phyloP scores from a whole-genome alignment of 1,140 invertebrate species.

The Harlomillsia oculata region DNA sequence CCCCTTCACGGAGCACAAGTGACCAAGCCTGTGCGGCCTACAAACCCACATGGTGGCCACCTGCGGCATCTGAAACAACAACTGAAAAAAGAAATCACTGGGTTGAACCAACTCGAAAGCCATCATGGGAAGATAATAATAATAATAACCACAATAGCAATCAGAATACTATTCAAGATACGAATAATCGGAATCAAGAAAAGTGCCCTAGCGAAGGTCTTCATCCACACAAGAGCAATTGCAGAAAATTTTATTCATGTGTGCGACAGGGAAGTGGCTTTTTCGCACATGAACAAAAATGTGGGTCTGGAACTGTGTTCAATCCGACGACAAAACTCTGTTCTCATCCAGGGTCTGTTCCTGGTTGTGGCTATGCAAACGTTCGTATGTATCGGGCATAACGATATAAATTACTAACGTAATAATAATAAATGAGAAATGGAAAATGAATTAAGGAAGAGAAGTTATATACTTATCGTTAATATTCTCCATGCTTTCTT shows the following conservation, averaged over 20 bases:
- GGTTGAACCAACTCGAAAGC: too few species aligned
- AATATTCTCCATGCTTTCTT: too few species aligned
- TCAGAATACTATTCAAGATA: background rate
- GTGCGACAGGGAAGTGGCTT: background rate
- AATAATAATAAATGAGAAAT: too few species aligned
- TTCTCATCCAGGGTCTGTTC: constrained; percentile 24
- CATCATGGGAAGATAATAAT: too few species aligned
- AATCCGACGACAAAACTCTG: constrained; percentile 24
- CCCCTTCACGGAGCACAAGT: background rate
- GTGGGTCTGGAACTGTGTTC: constrained; percentile 31
- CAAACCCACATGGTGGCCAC: background rate
- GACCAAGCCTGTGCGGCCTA: background rate
- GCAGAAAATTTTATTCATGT: background rate
- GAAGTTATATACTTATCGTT: too few species aligned
- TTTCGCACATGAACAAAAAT: constrained; percentile 4
- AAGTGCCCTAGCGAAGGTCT: too few species aligned
- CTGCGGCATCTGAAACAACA: background rate
- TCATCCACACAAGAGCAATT: background rate
- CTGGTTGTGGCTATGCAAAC: too few species aligned
- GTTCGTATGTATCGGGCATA: too few species aligned
- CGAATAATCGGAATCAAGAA: background rate
- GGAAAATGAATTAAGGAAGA: too few species aligned
- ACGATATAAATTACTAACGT: too few species aligned
- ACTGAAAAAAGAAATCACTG: too few species aligned
- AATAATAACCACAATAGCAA: too few species aligned